A percentile compares a stretch with the other conserved stretches of the same genome.
phyloP scores from a whole-genome alignment of 2,888 invertebrate genomes.

The Drosophila lutescens region DNA sequence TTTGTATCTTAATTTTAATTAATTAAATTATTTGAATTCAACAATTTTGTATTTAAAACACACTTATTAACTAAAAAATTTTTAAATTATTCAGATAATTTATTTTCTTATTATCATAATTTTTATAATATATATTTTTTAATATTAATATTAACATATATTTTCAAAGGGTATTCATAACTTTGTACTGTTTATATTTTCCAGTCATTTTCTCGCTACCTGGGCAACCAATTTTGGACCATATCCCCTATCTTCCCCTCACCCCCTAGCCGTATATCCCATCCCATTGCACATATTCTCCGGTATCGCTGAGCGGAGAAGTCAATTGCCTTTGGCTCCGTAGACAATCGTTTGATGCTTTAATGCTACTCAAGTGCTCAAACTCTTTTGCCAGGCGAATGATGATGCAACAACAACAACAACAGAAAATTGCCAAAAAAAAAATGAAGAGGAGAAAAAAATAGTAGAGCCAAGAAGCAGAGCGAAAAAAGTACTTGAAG shows the following conservation, averaged over 20 bases:
- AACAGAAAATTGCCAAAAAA: slow-evolving; percentile 12
- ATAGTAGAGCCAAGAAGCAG: slow-evolving; percentile 24
- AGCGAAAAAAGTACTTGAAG: slow-evolving; percentile 63
- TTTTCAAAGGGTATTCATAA: not conserved
- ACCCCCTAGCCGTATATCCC: not conserved
- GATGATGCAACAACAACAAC: slow-evolving; percentile 36
- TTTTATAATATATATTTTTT: not conserved
- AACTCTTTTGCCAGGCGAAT: slow-evolving; percentile 57
- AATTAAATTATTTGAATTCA: too few species aligned
- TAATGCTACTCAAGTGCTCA: slow-evolving; percentile 73
- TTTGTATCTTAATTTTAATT: too few species aligned
- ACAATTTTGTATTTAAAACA: too few species aligned
- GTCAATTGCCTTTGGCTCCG: slow-evolving; percentile 36
- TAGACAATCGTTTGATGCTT: slow-evolving; percentile 68
- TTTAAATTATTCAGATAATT: too few species aligned
- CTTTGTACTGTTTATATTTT: not conserved
- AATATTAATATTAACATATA: not conserved
- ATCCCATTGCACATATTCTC: not conserved
- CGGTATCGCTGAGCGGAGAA: slow-evolving; percentile 17
- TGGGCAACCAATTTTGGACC: slow-evolving; percentile 6
- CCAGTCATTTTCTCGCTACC: not conserved
- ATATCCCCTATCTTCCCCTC: not conserved
- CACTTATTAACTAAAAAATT: too few species aligned
- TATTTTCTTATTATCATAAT: not conserved
- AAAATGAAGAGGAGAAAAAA: slow-evolving; percentile 22